Evolutionary conservation across 2,888 invertebrate genomes (phyloP).

Genomic region (Onchidella celtica): DNA sequence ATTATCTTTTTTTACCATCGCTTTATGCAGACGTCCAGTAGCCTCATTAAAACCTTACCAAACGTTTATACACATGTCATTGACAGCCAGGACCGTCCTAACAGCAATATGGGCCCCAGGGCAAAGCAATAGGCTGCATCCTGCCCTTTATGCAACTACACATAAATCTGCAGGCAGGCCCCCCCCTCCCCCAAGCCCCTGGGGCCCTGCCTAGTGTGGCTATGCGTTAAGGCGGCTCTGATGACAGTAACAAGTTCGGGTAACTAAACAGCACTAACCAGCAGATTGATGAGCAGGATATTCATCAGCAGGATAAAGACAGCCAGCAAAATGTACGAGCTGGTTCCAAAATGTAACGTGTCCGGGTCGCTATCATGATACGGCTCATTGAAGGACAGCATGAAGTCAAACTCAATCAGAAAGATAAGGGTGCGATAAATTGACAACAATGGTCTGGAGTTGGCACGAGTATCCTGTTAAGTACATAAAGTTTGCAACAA

Average conservation of each 20-base stretch:
- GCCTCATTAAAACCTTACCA: no score
- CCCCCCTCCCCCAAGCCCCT: background rate
- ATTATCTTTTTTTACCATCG: no score
- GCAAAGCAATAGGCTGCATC: no score
- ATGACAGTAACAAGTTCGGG: no score
- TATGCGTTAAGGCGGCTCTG: no score
- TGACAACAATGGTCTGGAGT: constrained; percentile 67
- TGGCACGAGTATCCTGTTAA: constrained; percentile 56
- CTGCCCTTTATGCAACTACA: no score
- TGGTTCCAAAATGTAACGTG: constrained; percentile 86
- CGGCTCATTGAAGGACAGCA: constrained; percentile 90
- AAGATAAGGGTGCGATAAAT: constrained; percentile 90
- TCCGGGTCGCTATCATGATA: constrained; percentile 75
- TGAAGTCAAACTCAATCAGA: constrained; percentile 95
- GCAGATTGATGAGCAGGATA: constrained; percentile 93
- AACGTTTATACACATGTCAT: no score
- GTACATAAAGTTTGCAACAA: background rate
- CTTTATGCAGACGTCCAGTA: no score
- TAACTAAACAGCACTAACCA: constrained; percentile 83
- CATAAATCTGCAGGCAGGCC: no score
- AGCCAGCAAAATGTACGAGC: constrained; percentile 89
- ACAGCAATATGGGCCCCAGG: no score
- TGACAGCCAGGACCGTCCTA: no score
- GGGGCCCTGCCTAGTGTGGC: background rate
- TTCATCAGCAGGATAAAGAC: constrained; percentile 95